phyloP scores from a whole-genome alignment of 2,888 invertebrate species.

The Gari tellinella region DNA sequence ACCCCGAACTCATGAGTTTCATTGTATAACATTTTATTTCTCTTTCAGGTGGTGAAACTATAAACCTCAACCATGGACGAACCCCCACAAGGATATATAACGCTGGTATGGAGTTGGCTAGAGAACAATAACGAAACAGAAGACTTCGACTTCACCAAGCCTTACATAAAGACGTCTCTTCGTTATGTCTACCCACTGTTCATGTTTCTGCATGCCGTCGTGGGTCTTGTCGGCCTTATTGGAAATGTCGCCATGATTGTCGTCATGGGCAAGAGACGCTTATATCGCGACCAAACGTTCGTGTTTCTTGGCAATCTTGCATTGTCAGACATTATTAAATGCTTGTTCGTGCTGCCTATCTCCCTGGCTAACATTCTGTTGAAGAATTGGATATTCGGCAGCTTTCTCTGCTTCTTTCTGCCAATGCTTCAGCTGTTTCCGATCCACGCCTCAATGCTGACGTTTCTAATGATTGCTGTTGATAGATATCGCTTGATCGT shows the following conservation, averaged over 20 bases:
- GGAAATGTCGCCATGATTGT: conserved; percentile 87
- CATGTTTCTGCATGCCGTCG: conserved; percentile 87
- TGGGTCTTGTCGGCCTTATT: conserved; percentile 86
- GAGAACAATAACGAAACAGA: conserved; percentile 78
- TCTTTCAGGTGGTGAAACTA: too few relatives aligned
- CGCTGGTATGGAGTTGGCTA: conserved; percentile 18
- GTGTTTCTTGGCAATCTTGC: conserved; percentile 89
- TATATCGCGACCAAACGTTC: conserved; percentile 88
- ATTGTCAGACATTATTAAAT: conserved; percentile 89
- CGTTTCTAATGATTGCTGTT: conserved; percentile 89
- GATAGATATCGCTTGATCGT: conserved; percentile 89
- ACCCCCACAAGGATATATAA: conserved; percentile 18
- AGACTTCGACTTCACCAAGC: conserved; percentile 87
- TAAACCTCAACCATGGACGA: neutral
- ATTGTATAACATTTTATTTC: too few relatives aligned
- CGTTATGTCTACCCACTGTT: conserved; percentile 87
- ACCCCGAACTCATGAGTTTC: too few relatives aligned
- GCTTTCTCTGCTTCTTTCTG: conserved; percentile 89
- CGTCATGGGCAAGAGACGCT: conserved; percentile 84
- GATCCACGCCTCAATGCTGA: conserved; percentile 89
- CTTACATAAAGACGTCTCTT: conserved; percentile 87
- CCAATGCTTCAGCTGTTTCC: conserved; percentile 92
- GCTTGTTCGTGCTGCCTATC: conserved; percentile 89
- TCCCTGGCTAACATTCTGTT: conserved; percentile 89
- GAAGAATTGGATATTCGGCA: conserved; percentile 91